These are phyloP conservation scores for Atrichornis clamosus DNA, from an alignment of 2,113 vertebrate genomes.

Conservation along the genomic window DNA sequence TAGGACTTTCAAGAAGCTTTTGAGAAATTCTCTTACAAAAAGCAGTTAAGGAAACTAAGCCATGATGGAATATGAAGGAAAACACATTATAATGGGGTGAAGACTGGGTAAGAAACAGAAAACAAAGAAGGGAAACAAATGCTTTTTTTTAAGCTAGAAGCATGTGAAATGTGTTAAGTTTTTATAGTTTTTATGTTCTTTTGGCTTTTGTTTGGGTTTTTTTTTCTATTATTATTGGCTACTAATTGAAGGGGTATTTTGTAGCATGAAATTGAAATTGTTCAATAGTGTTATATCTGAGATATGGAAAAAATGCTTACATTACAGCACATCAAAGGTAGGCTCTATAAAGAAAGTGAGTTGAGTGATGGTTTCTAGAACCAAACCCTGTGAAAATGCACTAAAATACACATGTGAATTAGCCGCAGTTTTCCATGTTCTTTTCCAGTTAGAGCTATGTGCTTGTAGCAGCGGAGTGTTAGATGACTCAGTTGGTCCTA, in stretches of 20 bases:
- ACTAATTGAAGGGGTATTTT: background rate
- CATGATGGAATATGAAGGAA: background rate
- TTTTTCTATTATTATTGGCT: background rate
- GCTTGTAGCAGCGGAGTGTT: background rate
- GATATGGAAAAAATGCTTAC: background rate
- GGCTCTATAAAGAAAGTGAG: background rate
- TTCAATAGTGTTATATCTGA: background rate
- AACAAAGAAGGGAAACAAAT: background rate
- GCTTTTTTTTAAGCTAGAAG: background rate
- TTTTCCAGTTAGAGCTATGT: background rate
- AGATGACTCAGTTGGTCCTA: background rate
- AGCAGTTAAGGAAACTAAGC: slow-evolving; percentile 20
- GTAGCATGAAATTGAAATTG: background rate
- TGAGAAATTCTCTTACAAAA: slow-evolving; percentile 34
- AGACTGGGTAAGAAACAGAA: background rate
- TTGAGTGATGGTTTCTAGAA: background rate
- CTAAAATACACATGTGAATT: background rate
- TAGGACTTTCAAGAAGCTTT: slow-evolving; percentile 42
- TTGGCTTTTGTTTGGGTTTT: background rate
- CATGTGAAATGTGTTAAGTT: background rate
- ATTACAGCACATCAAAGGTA: background rate
- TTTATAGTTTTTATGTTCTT: background rate
- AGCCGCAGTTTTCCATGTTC: background rate
- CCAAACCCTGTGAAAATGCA: background rate
- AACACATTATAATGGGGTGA: background rate